Evolutionary conservation across 1,140 invertebrate genomes (phyloP).

Genomic region (Harpegnathos saltator): DNA sequence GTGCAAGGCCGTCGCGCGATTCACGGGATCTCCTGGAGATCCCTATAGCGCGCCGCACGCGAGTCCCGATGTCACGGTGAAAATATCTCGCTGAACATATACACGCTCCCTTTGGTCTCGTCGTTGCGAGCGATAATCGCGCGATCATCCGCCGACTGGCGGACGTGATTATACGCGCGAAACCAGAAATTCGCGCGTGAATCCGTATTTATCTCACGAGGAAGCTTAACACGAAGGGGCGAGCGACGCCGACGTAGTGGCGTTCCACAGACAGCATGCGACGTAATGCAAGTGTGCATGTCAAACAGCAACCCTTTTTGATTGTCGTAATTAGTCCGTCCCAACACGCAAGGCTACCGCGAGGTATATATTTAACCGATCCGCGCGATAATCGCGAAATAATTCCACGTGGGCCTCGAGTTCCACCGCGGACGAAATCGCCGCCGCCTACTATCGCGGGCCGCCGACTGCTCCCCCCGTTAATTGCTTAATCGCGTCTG

Average conservation of each 20-base stretch:
- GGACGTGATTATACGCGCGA: too few relatives aligned
- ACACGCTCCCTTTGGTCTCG: not conserved
- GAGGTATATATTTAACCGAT: conserved; percentile 35
- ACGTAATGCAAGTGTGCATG: not conserved
- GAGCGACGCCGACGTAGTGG: not conserved
- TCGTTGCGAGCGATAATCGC: not conserved
- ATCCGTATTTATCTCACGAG: conserved; percentile 12
- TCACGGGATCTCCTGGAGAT: conserved; percentile 62
- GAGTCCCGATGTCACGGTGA: not conserved
- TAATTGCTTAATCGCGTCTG: conserved; percentile 64
- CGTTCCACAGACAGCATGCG: not conserved
- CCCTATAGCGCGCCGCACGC: not conserved
- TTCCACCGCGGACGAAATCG: conserved; percentile 19
- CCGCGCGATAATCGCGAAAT: conserved; percentile 55
- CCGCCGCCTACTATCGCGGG: not conserved
- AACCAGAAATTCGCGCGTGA: not conserved
- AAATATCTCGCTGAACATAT: conserved; percentile 23
- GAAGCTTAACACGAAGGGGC: not conserved
- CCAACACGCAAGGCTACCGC: not conserved
- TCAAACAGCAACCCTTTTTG: conserved; percentile 31
- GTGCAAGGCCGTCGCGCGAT: conserved; percentile 67
- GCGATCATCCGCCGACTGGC: not conserved
- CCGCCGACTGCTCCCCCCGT: not conserved
- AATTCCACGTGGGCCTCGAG: conserved; percentile 37
- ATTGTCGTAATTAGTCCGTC: conserved; percentile 57